A percentile compares a stretch with the other conserved stretches of the same genome.
phyloP scores from a whole-genome alignment of 2,888 invertebrate genomes.

The Blastobasis lacticolella region DNA sequence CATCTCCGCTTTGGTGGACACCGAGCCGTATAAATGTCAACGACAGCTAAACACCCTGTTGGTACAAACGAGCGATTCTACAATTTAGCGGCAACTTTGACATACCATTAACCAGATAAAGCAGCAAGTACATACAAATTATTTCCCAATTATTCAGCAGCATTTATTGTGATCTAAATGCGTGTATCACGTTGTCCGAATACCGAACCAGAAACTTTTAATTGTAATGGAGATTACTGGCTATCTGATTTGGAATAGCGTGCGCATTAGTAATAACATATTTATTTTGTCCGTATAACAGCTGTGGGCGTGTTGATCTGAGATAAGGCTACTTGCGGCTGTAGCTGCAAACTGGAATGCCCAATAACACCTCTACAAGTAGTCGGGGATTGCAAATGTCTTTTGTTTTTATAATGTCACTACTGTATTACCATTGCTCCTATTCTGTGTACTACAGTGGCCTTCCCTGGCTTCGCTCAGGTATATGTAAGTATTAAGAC shows the following conservation, averaged over 20 bases:
- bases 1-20: too few relatives aligned
- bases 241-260: slow-evolving; percentile 61
- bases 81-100: too few relatives aligned
- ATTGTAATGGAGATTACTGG: slow-evolving; percentile 69
- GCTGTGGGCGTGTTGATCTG: slow-evolving; percentile 63
- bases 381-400: slow-evolving; percentile 39
- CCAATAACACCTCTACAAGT: slow-evolving; percentile 40
- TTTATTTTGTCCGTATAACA: slow-evolving; percentile 70
- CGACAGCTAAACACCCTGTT: too few relatives aligned
- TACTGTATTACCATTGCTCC: neutral
- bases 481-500: too few relatives aligned
- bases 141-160: too few relatives aligned
- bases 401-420: slow-evolving; percentile 24
- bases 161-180: slow-evolving; percentile 22
- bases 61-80: too few relatives aligned
- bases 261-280: slow-evolving; percentile 70
- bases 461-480: too few relatives aligned
- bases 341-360: slow-evolving; percentile 42
- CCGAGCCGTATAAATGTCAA: too few relatives aligned
- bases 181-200: slow-evolving; percentile 31
- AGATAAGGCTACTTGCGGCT: slow-evolving; percentile 38
- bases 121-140: too few relatives aligned
- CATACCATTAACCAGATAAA: too few relatives aligned
- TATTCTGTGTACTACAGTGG: too few relatives aligned
- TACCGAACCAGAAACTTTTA: slow-evolving; percentile 58